A percentile compares a stretch with the other conserved stretches of the same genome.
Conservation (phyloP, 2,797 vertebrate species). For the Girardinus metallicus region DNA sequence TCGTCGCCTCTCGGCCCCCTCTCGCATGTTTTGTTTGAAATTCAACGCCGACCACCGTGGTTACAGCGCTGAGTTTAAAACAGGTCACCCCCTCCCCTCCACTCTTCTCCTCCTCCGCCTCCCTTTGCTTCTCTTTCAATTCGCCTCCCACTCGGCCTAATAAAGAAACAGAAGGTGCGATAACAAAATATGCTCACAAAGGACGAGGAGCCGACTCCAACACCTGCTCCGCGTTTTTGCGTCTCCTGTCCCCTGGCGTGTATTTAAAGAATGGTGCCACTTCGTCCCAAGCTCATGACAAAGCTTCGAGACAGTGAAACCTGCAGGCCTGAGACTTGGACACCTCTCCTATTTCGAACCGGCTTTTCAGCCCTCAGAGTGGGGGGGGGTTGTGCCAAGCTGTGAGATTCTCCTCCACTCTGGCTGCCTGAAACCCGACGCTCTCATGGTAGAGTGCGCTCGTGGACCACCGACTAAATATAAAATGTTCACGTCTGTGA, state of each 20-base stretch:
- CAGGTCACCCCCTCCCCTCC: conserved; percentile 47
- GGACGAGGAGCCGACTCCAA: conserved; percentile 41
- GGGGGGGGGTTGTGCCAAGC: conserved; percentile 3
- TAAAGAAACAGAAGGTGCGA: conserved; percentile 70
- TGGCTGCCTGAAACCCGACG: conserved; percentile 67
- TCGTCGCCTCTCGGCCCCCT: background rate
- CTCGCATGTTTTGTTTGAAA: conserved; percentile 67
- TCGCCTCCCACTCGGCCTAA: conserved; percentile 23
- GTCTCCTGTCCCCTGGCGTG: background rate
- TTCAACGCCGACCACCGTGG: conserved; percentile 64
- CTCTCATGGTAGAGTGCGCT: conserved; percentile 32
- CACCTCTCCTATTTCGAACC: conserved; percentile 6
- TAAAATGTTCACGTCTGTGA: conserved; percentile 60
- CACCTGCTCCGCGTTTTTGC: conserved; percentile 58
- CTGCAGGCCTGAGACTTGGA: conserved; percentile 18
- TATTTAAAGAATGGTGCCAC: background rate
- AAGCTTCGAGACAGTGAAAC: conserved; percentile 46
- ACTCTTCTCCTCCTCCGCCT: background rate
- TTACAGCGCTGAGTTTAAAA: conserved; percentile 66
- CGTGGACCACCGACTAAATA: conserved; percentile 69
- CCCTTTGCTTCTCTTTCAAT: conserved; percentile 12
- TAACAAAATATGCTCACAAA: conserved; percentile 57
- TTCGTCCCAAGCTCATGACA: conserved; percentile 34
- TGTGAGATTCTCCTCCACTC: conserved; percentile 28
- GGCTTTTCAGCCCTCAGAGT: conserved; percentile 5